These are phyloP conservation scores for Steinernema hermaphroditum DNA, from an alignment of 2,888 invertebrate species.

Conservation along the genomic window DNA sequence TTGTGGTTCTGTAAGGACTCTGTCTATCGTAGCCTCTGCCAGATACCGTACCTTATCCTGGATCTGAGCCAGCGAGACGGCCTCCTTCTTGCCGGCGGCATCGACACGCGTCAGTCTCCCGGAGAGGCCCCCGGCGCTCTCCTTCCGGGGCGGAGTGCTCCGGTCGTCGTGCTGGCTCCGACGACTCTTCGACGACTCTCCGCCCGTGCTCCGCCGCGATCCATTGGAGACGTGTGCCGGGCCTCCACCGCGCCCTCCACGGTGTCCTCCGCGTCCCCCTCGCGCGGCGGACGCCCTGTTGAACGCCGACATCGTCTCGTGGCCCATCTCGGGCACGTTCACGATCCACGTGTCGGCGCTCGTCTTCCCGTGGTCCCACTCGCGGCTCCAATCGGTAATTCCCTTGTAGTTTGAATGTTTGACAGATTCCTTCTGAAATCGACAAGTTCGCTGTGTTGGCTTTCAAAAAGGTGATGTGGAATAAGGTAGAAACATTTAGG, in stretches of 20 bases:
- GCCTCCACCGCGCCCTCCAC: background rate
- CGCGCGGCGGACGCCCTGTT: background rate
- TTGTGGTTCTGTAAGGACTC: background rate
- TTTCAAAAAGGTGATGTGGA: too few species aligned
- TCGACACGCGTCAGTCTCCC: background rate
- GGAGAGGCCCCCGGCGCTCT: background rate
- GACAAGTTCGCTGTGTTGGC: background rate
- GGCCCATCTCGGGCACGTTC: conserved; percentile 33
- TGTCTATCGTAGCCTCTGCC: too few species aligned
- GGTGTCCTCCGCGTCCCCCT: background rate
- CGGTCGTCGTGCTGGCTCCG: background rate
- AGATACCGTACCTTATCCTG: conserved; percentile 5
- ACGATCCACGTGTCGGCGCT: conserved; percentile 34
- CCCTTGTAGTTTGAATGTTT: conserved; percentile 21
- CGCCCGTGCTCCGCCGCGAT: conserved; percentile 3
- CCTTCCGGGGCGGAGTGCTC: background rate
- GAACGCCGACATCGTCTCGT: background rate
- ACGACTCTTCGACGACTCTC: background rate
- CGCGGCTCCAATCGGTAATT: conserved; percentile 31
- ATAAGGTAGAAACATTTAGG: too few species aligned
- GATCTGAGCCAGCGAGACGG: background rate
- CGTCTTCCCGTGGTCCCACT: conserved; percentile 36
- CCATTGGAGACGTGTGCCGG: background rate
- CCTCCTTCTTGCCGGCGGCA: background rate
- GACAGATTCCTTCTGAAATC: conserved; percentile 21